phyloP scores from a whole-genome alignment of 2,888 invertebrate species.

The Dioctria rufipes region DNA sequence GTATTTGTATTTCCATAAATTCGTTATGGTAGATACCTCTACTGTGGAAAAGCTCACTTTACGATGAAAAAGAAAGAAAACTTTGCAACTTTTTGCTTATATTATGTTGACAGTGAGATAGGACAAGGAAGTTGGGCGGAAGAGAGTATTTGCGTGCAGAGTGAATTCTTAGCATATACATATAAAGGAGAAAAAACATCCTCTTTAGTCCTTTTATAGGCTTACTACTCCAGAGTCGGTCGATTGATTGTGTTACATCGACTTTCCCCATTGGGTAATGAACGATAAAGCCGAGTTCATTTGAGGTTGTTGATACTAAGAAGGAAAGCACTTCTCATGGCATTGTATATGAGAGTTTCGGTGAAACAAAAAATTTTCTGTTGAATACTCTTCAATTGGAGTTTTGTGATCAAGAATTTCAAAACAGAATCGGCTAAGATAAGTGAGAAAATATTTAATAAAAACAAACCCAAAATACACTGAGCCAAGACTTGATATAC shows the following conservation, averaged over 20 bases:
- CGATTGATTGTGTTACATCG: constrained; percentile 41
- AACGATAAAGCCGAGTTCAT: constrained; percentile 45
- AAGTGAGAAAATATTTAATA: too few species aligned
- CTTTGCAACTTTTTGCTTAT: neutral
- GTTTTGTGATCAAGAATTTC: too few species aligned
- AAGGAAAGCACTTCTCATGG: neutral
- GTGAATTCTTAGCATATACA: neutral
- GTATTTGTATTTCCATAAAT: neutral
- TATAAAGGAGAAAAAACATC: neutral
- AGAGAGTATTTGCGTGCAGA: neutral
- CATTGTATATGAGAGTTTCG: too few species aligned
- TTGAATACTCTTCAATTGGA: too few species aligned
- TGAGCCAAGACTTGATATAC: too few species aligned
- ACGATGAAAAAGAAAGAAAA: too few species aligned
- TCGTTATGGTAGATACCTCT: neutral
- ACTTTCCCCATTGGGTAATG: constrained; percentile 45
- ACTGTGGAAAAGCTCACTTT: neutral
- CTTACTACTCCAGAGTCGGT: neutral
- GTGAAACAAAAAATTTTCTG: too few species aligned
- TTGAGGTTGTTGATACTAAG: constrained; percentile 42
- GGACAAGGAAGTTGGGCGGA: neutral
- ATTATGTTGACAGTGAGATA: too few species aligned
- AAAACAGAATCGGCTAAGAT: too few species aligned
- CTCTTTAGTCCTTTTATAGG: constrained; percentile 19
- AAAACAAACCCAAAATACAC: too few species aligned